phyloP scores from a whole-genome alignment of 2,797 vertebrate genomes.

The Valencia hispanica region DNA sequence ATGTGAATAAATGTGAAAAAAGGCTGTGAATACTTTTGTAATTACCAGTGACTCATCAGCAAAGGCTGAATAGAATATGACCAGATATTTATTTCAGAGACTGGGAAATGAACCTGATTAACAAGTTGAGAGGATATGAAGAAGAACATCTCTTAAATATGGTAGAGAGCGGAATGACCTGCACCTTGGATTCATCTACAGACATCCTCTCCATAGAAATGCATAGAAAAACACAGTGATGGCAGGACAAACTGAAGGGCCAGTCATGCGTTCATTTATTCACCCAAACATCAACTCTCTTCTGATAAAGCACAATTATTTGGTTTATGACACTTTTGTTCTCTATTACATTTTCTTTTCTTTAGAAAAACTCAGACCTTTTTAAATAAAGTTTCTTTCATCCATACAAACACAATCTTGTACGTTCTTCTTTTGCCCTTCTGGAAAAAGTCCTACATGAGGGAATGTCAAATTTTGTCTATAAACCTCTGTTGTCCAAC shows the following conservation, averaged over 20 bases:
- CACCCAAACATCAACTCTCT: conserved; percentile 37
- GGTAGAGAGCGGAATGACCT: conserved; percentile 45
- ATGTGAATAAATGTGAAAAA: background rate
- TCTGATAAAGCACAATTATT: conserved; percentile 74
- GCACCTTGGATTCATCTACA: conserved; percentile 40
- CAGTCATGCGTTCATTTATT: conserved; percentile 65
- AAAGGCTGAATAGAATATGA: background rate
- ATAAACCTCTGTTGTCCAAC: conserved; percentile 67
- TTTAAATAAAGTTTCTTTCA: conserved; percentile 21
- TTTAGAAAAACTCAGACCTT: background rate
- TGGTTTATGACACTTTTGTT: conserved; percentile 61
- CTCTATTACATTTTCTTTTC: conserved; percentile 24
- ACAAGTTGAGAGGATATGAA: conserved; percentile 29
- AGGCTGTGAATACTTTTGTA: background rate
- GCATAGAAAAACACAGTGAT: conserved; percentile 78
- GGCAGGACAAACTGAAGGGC: conserved; percentile 71
- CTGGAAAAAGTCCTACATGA: conserved; percentile 51
- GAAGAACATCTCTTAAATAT: conserved; percentile 11
- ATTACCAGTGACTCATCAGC: conserved; percentile 5
- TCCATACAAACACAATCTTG: conserved; percentile 42
- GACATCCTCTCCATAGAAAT: conserved; percentile 64
- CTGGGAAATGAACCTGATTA: conserved; percentile 33
- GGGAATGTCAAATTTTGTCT: conserved; percentile 65
- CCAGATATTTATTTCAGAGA: background rate
- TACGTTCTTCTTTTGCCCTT: conserved; percentile 60